Percentiles rank a stretch among this genome's conserved stretches.
Conservation (phyloP, 1,140 invertebrate genomes). For the Lasioglossum albipes region DNA sequence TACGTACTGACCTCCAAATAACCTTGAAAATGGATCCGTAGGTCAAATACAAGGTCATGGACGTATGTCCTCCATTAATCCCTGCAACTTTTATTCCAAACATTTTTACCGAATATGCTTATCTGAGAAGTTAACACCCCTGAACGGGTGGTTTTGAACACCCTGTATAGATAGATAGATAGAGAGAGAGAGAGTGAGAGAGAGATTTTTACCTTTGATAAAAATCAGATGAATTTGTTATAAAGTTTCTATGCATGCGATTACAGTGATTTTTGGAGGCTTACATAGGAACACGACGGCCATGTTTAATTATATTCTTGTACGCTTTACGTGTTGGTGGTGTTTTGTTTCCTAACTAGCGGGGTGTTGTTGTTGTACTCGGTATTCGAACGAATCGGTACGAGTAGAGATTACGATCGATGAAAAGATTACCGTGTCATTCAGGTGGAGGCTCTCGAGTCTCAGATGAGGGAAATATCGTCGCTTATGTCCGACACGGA, state of each 20-base stretch:
- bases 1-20: too few relatives aligned
- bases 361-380: conserved; percentile 23
- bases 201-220: too few relatives aligned
- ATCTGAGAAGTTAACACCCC: too few relatives aligned
- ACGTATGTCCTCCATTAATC: too few relatives aligned
- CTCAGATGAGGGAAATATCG: conserved; percentile 85
- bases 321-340: conserved; percentile 48
- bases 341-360: conserved; percentile 37
- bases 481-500: conserved; percentile 82
- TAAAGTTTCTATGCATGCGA: conserved; percentile 15
- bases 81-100: too few relatives aligned
- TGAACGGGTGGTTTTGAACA: too few relatives aligned
- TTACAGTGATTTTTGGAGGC: conserved; percentile 15
- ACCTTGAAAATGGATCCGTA: too few relatives aligned
- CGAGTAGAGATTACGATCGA: neutral
- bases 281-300: neutral
- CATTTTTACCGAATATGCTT: too few relatives aligned
- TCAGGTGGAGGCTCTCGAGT: conserved; percentile 86
- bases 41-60: too few relatives aligned
- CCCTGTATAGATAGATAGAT: too few relatives aligned
- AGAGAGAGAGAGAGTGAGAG: too few relatives aligned
- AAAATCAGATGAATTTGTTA: too few relatives aligned
- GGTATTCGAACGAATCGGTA: neutral
- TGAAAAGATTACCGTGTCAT: conserved; percentile 10
- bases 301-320: neutral